A percentile compares a stretch with the other conserved stretches of the same genome.
These are phyloP conservation scores for Arbacia lixula DNA, from an alignment of 53 echinoderm and acorn worm species.

Conservation along the genomic window DNA sequence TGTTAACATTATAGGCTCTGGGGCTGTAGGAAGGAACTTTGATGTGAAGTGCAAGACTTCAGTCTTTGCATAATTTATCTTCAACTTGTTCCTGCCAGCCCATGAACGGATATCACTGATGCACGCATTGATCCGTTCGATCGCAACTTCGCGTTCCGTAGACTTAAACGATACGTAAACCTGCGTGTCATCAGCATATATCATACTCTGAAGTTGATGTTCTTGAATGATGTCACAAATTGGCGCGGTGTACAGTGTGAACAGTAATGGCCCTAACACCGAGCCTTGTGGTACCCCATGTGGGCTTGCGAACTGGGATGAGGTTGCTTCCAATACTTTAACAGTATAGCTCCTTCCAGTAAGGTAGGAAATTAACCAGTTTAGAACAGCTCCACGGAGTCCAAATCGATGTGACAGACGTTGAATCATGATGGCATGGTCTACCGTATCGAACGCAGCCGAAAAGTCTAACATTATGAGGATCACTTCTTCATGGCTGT, in stretches of 20 bases:
- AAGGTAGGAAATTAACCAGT: slow-evolving; percentile 38
- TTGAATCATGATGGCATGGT: not conserved
- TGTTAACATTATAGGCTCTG: not conserved
- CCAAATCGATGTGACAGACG: slow-evolving; percentile 1
- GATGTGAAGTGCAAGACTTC: slow-evolving; percentile 50
- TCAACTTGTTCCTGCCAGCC: slow-evolving; percentile 31
- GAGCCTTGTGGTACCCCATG: slow-evolving; percentile 12
- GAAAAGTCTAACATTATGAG: slow-evolving; percentile 4
- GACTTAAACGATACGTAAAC: slow-evolving; percentile 45
- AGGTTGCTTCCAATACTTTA: not conserved
- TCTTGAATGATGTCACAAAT: too few relatives aligned
- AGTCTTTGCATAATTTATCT: slow-evolving; percentile 26
- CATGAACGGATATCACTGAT: slow-evolving; percentile 20
- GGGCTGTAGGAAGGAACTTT: slow-evolving; percentile 15
- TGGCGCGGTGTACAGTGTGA: not conserved
- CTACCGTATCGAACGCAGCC: slow-evolving; percentile 23
- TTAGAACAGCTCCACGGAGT: not conserved
- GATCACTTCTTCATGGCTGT: not conserved
- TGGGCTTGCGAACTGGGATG: not conserved
- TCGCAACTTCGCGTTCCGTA: not conserved
- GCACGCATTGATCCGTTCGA: not conserved
- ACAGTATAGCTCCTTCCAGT: not conserved
- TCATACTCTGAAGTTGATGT: slow-evolving; percentile 10
- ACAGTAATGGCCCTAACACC: not conserved
- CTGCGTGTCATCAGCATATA: slow-evolving; percentile 37